A percentile compares a stretch with the other conserved stretches of the same genome.
Evolutionary conservation across 2,888 invertebrate genomes (phyloP).

Genomic region (Drosophila colorata): DNA sequence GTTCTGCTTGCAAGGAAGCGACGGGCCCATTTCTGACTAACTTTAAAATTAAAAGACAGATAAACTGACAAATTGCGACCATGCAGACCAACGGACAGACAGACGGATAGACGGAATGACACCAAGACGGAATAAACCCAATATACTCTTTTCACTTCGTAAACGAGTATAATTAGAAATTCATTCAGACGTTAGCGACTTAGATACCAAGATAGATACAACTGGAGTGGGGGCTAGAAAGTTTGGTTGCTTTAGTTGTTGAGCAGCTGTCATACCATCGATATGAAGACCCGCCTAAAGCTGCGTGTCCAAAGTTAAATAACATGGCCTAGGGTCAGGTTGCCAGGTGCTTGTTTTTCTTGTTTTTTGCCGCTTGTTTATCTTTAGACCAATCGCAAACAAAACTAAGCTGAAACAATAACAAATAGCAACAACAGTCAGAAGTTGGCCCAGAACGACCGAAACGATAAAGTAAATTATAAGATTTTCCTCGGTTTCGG

Average conservation of each 20-base stretch:
- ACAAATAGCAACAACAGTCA: conserved; percentile 55
- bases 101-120: too few species aligned
- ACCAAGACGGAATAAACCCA: too few species aligned
- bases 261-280: conserved; percentile 44
- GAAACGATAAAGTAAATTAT: conserved; percentile 60
- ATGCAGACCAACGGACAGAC: too few species aligned
- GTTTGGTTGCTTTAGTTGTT: conserved; percentile 32
- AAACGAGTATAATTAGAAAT: conserved; percentile 10
- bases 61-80: too few species aligned
- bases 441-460: conserved; percentile 46
- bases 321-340: conserved; percentile 64
- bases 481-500: conserved; percentile 57
- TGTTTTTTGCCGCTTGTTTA: conserved; percentile 55
- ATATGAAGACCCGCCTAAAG: conserved; percentile 62
- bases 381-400: conserved; percentile 67
- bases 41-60: too few species aligned
- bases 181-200: conserved; percentile 12
- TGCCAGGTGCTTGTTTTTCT: conserved; percentile 54
- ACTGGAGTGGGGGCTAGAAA: conserved; percentile 19
- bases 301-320: conserved; percentile 72
- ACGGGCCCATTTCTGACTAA: too few species aligned
- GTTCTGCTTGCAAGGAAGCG: too few species aligned
- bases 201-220: conserved; percentile 12
- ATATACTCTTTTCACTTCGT: too few species aligned
- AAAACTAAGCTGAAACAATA: conserved; percentile 66